These are phyloP conservation scores for Gastrophysa polygoni DNA, from an alignment of 2,888 invertebrate species.

Conservation along the genomic window DNA sequence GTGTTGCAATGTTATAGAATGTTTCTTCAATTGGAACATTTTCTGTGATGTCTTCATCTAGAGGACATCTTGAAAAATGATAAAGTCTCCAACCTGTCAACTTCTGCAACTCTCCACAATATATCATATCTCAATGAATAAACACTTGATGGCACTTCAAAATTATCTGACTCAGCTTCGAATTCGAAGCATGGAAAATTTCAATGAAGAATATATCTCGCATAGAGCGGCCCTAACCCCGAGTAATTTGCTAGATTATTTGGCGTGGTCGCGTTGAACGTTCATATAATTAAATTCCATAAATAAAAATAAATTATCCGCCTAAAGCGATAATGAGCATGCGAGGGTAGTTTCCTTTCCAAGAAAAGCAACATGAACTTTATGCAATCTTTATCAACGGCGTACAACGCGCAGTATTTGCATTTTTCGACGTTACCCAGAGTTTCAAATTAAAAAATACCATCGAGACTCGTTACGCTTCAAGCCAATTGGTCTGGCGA, in stretches of 20 bases:
- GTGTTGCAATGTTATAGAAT: no score
- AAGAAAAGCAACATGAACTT: slow-evolving; percentile 44
- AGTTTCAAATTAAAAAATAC: slow-evolving; percentile 45
- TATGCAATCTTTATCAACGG: slow-evolving; percentile 43
- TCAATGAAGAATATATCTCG: no score
- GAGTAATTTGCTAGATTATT: slow-evolving; percentile 19
- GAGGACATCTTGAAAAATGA: no score
- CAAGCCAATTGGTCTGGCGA: slow-evolving; percentile 42
- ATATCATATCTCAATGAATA: no score
- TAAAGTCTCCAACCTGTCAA: no score
- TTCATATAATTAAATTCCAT: slow-evolving; percentile 51
- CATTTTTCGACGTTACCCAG: slow-evolving; percentile 45
- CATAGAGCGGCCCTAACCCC: no score
- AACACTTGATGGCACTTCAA: no score
- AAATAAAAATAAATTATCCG: slow-evolving; percentile 52
- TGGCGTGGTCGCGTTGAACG: slow-evolving; percentile 30
- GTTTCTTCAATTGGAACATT: no score
- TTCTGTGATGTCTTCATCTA: no score
- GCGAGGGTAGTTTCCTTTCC: slow-evolving; percentile 47
- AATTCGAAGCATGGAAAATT: no score
- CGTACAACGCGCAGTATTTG: slow-evolving; percentile 34
- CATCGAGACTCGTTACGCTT: slow-evolving; percentile 31
- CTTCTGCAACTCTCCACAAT: no score
- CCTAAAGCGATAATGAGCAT: slow-evolving; percentile 54
- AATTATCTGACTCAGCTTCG: no score